Conservation (phyloP, 2,888 invertebrate species). For the Xylophagus ater region DNA sequence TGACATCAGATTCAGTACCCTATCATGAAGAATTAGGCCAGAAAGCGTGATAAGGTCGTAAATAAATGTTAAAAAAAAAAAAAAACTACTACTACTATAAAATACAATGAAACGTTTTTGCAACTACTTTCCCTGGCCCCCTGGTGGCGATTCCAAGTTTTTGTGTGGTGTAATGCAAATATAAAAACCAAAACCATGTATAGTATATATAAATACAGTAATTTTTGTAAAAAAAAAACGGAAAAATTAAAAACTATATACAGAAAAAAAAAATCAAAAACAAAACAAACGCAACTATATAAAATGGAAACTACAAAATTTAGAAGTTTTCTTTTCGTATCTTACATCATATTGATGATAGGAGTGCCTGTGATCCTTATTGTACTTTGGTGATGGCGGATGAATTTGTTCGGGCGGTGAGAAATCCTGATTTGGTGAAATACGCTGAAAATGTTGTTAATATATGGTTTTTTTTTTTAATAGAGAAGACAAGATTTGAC, state of each 20-base stretch:
- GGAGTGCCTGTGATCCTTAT: constrained; percentile 35
- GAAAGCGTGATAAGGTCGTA: too few relatives aligned
- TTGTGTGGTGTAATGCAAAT: not conserved
- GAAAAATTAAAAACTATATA: not conserved
- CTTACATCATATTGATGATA: constrained; percentile 40
- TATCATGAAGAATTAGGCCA: too few relatives aligned
- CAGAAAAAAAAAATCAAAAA: constrained; percentile 3
- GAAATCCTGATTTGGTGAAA: constrained; percentile 24
- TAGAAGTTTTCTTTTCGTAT: too few relatives aligned
- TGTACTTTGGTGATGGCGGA: constrained; percentile 36
- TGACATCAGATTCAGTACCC: too few relatives aligned
- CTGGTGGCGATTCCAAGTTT: too few relatives aligned
- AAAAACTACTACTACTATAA: too few relatives aligned
- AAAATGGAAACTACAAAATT: not conserved
- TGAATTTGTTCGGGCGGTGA: constrained; percentile 31
- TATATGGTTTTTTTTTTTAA: constrained; percentile 1
- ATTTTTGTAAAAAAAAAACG: not conserved
- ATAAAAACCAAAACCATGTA: not conserved
- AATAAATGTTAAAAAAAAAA: too few relatives aligned
- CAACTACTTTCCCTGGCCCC: too few relatives aligned
- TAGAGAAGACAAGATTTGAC: not conserved
- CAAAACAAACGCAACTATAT: constrained; percentile 5
- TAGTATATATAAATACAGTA: not conserved
- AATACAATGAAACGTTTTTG: too few relatives aligned
- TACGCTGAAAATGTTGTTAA: constrained; percentile 21